phyloP scores from a whole-genome alignment of 1,140 invertebrate genomes.

The Pararge aegeria region DNA sequence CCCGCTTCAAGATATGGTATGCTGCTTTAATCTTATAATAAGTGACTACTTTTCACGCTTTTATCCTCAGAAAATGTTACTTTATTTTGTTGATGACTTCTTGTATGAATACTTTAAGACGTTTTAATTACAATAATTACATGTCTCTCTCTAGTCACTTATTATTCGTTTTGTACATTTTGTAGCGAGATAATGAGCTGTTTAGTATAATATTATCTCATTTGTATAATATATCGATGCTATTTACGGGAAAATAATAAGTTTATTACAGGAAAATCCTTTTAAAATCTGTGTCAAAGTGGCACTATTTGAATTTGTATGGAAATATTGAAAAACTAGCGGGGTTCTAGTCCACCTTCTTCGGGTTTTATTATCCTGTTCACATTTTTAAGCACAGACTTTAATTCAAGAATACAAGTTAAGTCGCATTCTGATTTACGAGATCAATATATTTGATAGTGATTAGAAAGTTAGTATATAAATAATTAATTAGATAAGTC shows the following conservation, averaged over 20 bases:
- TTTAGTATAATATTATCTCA: neutral
- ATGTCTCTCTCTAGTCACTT: constrained; percentile 1
- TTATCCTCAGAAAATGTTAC: neutral
- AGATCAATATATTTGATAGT: too few species aligned
- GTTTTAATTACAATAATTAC: constrained; percentile 4
- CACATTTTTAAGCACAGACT: too few species aligned
- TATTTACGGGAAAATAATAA: neutral
- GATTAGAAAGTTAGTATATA: too few species aligned
- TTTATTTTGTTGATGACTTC: neutral
- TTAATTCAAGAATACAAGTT: too few species aligned
- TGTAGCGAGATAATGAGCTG: neutral
- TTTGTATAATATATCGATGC: constrained; percentile 1
- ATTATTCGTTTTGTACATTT: constrained; percentile 7
- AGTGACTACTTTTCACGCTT: neutral
- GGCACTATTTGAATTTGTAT: too few species aligned
- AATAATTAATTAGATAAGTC: too few species aligned
- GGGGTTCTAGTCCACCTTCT: too few species aligned
- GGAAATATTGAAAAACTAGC: too few species aligned
- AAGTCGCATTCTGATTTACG: too few species aligned
- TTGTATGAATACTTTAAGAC: neutral
- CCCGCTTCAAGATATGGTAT: too few species aligned
- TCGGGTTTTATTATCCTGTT: too few species aligned
- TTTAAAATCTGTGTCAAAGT: neutral
- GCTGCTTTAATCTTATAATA: neutral
- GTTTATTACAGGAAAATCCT: neutral